These are phyloP conservation scores for Eulimnadia texana DNA, from an alignment of 1,140 invertebrate genomes.

Conservation along the genomic window DNA sequence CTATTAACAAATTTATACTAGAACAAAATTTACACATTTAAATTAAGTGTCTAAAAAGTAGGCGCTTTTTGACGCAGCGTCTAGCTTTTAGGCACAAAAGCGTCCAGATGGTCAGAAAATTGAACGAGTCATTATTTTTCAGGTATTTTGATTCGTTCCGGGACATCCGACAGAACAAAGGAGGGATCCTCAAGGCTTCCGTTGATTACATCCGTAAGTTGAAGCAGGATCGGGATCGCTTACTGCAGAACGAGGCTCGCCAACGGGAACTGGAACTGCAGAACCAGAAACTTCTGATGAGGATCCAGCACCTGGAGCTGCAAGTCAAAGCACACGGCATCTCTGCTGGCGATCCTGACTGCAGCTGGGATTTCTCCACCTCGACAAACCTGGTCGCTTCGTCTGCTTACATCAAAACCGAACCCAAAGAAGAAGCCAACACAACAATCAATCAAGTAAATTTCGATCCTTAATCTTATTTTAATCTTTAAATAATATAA, in stretches of 20 bases:
- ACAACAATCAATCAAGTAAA: not conserved
- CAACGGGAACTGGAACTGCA: constrained; percentile 65
- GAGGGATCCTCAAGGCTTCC: constrained; percentile 93
- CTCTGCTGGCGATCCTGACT: not conserved
- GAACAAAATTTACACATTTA: too few relatives aligned
- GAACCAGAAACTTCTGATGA: constrained; percentile 61
- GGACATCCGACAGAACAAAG: constrained; percentile 79
- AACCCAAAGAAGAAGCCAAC: constrained; percentile 2
- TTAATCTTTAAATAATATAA: too few relatives aligned
- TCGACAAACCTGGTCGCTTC: too few relatives aligned
- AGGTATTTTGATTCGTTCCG: constrained; percentile 63
- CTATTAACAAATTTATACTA: too few relatives aligned
- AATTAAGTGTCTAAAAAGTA: too few relatives aligned
- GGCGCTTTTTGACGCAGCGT: too few relatives aligned
- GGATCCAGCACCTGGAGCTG: constrained; percentile 42
- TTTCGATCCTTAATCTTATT: not conserved
- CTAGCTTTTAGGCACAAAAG: too few relatives aligned
- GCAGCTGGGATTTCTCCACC: not conserved
- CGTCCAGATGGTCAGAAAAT: not conserved
- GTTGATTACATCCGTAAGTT: constrained; percentile 90
- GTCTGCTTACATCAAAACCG: constrained; percentile 5
- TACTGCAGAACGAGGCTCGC: constrained; percentile 60
- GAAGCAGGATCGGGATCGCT: constrained; percentile 64
- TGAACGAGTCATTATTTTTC: not conserved
- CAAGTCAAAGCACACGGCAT: constrained; percentile 8